A percentile compares a stretch with the other conserved stretches of the same genome.
These are phyloP conservation scores for Hemiscyllium ocellatum DNA, from an alignment of 2,113 vertebrate genomes.

Conservation along the genomic window DNA sequence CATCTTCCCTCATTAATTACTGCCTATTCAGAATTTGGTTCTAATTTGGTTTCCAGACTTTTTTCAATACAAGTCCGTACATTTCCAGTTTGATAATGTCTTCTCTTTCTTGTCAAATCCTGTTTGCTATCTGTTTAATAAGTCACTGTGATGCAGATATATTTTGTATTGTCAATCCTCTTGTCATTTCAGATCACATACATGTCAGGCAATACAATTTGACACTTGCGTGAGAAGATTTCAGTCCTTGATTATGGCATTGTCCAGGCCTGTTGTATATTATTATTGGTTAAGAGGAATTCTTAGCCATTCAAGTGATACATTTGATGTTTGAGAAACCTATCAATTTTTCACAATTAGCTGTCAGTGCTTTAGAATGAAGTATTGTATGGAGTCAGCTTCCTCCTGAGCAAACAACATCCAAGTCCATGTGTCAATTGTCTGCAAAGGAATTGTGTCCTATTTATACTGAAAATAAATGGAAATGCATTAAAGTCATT, in stretches of 20 bases:
- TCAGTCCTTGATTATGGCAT: background rate
- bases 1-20: background rate
- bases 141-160: background rate
- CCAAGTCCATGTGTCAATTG: background rate
- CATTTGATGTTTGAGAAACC: background rate
- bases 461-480: constrained; percentile 5
- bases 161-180: background rate
- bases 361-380: background rate
- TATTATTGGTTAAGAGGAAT: background rate
- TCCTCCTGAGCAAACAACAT: background rate
- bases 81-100: background rate
- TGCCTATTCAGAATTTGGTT: background rate
- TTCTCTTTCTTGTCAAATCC: background rate
- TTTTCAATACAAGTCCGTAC: background rate
- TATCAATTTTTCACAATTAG: background rate
- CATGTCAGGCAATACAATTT: background rate
- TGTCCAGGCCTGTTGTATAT: background rate
- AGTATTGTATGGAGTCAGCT: background rate
- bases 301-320: background rate
- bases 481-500: background rate
- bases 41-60: background rate
- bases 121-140: constrained; percentile 31
- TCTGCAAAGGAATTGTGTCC: background rate
- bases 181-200: constrained; percentile 14
- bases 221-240: background rate